phyloP scores from a whole-genome alignment of 2,888 invertebrate species.

The Seira musarum region DNA sequence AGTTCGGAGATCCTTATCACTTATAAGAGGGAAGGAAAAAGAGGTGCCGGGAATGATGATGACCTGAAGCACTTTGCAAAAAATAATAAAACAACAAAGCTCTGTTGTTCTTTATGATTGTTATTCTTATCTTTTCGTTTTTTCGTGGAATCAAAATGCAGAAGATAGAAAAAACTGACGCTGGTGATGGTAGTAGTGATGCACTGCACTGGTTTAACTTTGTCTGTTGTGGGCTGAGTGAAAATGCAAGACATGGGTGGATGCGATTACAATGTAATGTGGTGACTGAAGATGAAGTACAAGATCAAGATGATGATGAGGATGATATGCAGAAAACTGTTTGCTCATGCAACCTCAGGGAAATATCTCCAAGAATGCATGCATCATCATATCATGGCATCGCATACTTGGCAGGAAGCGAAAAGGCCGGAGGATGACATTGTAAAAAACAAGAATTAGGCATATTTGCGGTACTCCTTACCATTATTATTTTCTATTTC shows the following conservation, averaged over 20 bases:
- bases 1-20: slow-evolving; percentile 16
- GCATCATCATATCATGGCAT: background rate
- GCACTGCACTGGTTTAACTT: too few species aligned
- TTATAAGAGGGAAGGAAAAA: background rate
- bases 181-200: too few species aligned
- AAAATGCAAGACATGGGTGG: background rate
- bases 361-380: too few species aligned
- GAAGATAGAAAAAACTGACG: background rate
- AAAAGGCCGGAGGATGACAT: slow-evolving; percentile 17
- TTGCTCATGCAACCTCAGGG: slow-evolving; percentile 9
- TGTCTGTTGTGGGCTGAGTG: background rate
- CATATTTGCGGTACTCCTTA: background rate
- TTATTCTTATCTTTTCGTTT: slow-evolving; percentile 16
- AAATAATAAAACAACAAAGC: slow-evolving; percentile 20
- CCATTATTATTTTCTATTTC: background rate
- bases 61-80: slow-evolving; percentile 35
- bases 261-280: too few species aligned
- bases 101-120: slow-evolving; percentile 9
- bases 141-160: background rate
- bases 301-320: background rate
- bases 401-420: slow-evolving; percentile 8
- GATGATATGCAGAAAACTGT: slow-evolving; percentile 11
- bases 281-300: too few species aligned
- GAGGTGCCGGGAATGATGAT: slow-evolving; percentile 22
- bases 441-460: background rate